Percentiles rank a stretch among this genome's conserved stretches.
These are phyloP conservation scores for Nomada flava DNA, from an alignment of 2,888 invertebrate genomes.

Conservation along the genomic window DNA sequence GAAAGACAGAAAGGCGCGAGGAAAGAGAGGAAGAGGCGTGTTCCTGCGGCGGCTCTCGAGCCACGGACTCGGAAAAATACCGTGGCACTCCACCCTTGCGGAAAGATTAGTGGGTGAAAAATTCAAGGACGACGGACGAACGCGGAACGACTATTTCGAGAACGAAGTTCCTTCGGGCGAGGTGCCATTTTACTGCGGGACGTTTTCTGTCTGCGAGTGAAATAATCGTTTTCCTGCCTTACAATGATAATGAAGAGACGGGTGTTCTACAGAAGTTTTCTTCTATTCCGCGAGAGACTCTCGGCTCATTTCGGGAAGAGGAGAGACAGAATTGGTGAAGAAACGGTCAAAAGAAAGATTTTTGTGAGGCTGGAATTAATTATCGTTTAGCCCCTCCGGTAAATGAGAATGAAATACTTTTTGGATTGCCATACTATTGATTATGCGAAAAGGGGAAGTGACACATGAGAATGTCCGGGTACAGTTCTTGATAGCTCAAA, in stretches of 20 bases:
- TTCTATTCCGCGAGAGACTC: no score
- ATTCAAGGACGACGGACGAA: slow-evolving; percentile 51
- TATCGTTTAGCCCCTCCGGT: not conserved
- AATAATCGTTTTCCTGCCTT: not conserved
- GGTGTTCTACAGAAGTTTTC: no score
- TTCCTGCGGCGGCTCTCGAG: slow-evolving; percentile 16
- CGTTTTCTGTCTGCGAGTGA: not conserved
- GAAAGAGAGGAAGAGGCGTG: not conserved
- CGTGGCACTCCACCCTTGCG: slow-evolving; percentile 49
- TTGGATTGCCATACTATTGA: no score
- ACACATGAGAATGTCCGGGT: no score
- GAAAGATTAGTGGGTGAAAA: slow-evolving; percentile 60
- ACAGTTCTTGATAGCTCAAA: no score
- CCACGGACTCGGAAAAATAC: slow-evolving; percentile 37
- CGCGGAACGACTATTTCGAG: slow-evolving; percentile 23
- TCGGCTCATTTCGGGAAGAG: no score
- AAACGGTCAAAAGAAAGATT: no score
- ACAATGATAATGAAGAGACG: not conserved
- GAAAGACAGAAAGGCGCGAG: not conserved
- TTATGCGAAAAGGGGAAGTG: no score
- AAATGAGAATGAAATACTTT: no score
- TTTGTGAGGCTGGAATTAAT: no score
- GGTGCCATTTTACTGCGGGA: not conserved
- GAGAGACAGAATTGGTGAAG: no score
- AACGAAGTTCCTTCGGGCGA: not conserved